Base-by-base conservation (phyloP, 2,797 vertebrate species). In the Oreonectes daqikongensis region DNA sequence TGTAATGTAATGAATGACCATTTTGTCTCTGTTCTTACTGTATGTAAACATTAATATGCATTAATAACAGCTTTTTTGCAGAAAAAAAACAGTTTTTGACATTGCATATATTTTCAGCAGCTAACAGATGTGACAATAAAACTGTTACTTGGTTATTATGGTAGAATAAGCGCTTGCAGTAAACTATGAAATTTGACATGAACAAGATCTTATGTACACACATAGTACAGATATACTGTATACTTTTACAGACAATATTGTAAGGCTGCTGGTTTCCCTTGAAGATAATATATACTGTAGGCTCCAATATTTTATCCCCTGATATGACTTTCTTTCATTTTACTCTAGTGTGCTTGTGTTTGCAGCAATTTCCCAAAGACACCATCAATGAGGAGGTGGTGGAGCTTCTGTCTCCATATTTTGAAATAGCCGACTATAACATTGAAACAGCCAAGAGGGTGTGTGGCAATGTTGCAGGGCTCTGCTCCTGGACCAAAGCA, bases 401-500 rank as follows among this genome's bases (percentile, higher is more conserved):
- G 80, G 97, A 99, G 84, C 90, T 99, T 75, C 90, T 99, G 85
- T 89, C 75, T 79, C 97, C 97, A 3, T 99, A 98, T 87, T 98
- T 98, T 80, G 94, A 95, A 80, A 96, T 97, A 96, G 69, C 78
- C 0, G 96, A 99, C 90, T 99, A 99, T 87, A 97, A 97, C 86
- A 96, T 96, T 5, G 97, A 99, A 86, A 98, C 95, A 26, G 98
- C 97, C 22, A 96, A 92, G 81, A 92, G 95, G 4, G 96, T 97
- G 1, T 98, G 97, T 79, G 96, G 97, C 22, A 98, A 99, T 30
- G 94, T 98, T 79, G 95, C 97, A 0, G 97, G 97, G 26, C 95
- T 99, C 70, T 96, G 96, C 72, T 97, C 96, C 8, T 99, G 97
- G 97, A 99, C 97, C 5, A 97, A 96, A 91, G 95, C 96, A 40